Conservation (phyloP, 1,140 invertebrate genomes). For the Drosophila littoralis region DNA sequence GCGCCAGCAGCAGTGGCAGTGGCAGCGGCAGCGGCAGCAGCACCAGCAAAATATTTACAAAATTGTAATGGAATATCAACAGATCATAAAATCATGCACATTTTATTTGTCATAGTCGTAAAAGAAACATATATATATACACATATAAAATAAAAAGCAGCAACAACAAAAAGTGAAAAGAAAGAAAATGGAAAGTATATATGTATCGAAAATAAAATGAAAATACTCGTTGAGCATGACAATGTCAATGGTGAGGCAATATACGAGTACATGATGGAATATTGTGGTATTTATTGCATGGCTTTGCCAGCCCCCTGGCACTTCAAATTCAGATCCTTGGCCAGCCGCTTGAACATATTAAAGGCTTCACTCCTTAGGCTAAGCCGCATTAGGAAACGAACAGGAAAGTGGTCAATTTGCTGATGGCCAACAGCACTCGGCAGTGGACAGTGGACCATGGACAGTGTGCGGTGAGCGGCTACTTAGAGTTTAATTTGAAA, state of each 20-base stretch:
- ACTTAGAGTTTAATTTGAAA: slow-evolving; percentile 73
- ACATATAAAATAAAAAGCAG: slow-evolving; percentile 30
- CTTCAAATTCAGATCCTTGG: slow-evolving; percentile 20
- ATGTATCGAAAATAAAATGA: slow-evolving; percentile 74
- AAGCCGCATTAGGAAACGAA: slow-evolving; percentile 10
- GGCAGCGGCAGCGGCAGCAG: slow-evolving; percentile 37
- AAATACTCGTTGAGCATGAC: slow-evolving; percentile 75
- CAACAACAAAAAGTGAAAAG: background rate
- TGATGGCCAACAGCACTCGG: slow-evolving; percentile 15
- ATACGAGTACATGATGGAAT: slow-evolving; percentile 69
- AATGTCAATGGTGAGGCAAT: slow-evolving; percentile 75
- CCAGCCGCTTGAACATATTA: slow-evolving; percentile 22
- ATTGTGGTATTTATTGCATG: slow-evolving; percentile 82
- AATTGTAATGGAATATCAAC: slow-evolving; percentile 83
- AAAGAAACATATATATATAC: slow-evolving; percentile 51
- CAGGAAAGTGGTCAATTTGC: slow-evolving; percentile 43
- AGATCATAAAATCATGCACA: slow-evolving; percentile 83
- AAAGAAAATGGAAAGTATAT: slow-evolving; percentile 52
- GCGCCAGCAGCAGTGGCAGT: slow-evolving; percentile 5
- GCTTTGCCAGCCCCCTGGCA: slow-evolving; percentile 46
- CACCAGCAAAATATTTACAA: slow-evolving; percentile 83
- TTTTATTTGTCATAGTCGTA: slow-evolving; percentile 82
- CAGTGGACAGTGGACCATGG: background rate
- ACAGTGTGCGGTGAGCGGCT: slow-evolving; percentile 19
- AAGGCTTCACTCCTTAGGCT: slow-evolving; percentile 23